phyloP scores from a whole-genome alignment of 2,888 invertebrate species.

The Eristalis tenax region DNA sequence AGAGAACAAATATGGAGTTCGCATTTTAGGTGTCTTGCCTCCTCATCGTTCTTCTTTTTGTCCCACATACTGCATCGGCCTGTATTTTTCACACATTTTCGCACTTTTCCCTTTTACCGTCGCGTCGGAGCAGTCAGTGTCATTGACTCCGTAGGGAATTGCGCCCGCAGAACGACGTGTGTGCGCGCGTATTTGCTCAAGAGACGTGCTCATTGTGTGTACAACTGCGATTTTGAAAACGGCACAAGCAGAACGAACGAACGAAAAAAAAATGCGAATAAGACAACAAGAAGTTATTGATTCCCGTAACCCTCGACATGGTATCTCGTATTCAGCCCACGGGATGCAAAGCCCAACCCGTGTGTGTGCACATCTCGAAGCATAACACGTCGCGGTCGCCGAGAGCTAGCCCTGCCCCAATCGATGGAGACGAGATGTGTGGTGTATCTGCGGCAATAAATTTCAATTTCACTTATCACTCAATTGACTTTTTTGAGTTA shows the following conservation, averaged over 20 bases:
- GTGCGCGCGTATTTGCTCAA: constrained; percentile 4
- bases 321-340: constrained; percentile 55
- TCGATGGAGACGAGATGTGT: not conserved
- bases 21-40: not conserved
- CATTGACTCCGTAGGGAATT: constrained; percentile 46
- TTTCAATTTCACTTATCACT: constrained; percentile 60
- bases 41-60: constrained; percentile 9
- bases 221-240: constrained; percentile 9
- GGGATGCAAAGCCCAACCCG: constrained; percentile 17
- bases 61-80: constrained; percentile 20
- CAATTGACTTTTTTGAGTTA: constrained; percentile 48
- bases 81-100: not conserved
- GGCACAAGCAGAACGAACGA: not conserved
- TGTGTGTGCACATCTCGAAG: not conserved
- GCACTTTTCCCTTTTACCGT: not conserved
- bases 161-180: constrained; percentile 9
- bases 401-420: not conserved
- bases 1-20: not conserved
- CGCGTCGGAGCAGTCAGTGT: constrained; percentile 2
- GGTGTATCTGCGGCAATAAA: constrained; percentile 52
- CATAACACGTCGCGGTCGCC: not conserved
- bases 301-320: constrained; percentile 29
- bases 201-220: constrained; percentile 5
- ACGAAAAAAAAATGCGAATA: constrained; percentile 12
- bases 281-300: constrained; percentile 33